phyloP scores from a whole-genome alignment of 2,888 invertebrate species.

The Ochlodes sylvanus region DNA sequence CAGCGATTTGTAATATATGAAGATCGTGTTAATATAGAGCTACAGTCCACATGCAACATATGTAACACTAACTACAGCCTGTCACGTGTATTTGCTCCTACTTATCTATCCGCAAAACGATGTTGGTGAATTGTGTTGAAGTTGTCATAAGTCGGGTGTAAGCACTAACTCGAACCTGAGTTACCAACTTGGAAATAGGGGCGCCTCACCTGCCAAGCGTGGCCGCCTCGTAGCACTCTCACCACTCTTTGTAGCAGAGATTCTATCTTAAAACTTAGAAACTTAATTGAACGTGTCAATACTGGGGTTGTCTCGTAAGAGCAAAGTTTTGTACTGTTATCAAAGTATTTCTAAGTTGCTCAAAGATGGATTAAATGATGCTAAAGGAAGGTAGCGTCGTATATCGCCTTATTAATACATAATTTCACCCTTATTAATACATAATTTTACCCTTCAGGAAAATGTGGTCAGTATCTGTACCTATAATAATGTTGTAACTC shows the following conservation, averaged over 20 bases:
- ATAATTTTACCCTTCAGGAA: too few relatives aligned
- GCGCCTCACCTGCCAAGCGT: slow-evolving; percentile 49
- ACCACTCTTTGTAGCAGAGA: slow-evolving; percentile 58
- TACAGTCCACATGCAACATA: too few relatives aligned
- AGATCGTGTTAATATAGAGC: too few relatives aligned
- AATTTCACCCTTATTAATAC: background rate
- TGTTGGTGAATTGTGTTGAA: slow-evolving; percentile 37
- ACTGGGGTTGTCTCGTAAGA: slow-evolving; percentile 38
- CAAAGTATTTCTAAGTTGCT: background rate
- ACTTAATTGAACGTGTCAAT: slow-evolving; percentile 60
- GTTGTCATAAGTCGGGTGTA: slow-evolving; percentile 47
- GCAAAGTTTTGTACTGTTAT: slow-evolving; percentile 7
- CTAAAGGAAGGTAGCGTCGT: background rate
- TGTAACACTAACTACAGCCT: too few relatives aligned
- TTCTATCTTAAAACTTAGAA: slow-evolving; percentile 66
- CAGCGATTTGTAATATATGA: too few relatives aligned
- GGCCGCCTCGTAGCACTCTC: slow-evolving; percentile 43
- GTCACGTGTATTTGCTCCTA: too few relatives aligned
- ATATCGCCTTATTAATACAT: background rate
- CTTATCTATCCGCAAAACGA: background rate
- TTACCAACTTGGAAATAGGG: slow-evolving; percentile 56
- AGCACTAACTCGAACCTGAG: slow-evolving; percentile 46
- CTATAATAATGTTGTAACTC: too few relatives aligned
- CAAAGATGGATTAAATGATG: background rate
- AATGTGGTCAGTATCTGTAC: too few relatives aligned